phyloP scores from a whole-genome alignment of 1,140 invertebrate species.

The Formica selysi region DNA sequence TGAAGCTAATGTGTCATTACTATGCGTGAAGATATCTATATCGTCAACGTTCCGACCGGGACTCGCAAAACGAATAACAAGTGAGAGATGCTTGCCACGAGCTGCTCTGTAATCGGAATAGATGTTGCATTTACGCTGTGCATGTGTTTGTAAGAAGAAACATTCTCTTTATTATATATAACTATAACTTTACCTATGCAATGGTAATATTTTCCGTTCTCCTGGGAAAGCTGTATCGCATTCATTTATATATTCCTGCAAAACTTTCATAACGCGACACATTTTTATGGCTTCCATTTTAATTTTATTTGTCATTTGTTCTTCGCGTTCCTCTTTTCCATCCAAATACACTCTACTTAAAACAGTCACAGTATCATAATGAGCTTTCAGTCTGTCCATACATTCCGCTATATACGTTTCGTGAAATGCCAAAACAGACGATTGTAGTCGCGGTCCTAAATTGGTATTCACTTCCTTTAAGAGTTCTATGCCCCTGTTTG shows the following conservation, averaged over 20 bases:
- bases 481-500: slow-evolving; percentile 95
- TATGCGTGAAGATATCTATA: slow-evolving; percentile 96
- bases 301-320: slow-evolving; percentile 82
- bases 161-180: neutral
- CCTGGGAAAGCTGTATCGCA: slow-evolving; percentile 97
- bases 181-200: slow-evolving; percentile 89
- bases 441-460: slow-evolving; percentile 94
- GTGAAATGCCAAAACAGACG: slow-evolving; percentile 92
- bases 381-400: slow-evolving; percentile 94
- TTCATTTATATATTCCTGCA: slow-evolving; percentile 98
- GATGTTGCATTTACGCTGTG: slow-evolving; percentile 13
- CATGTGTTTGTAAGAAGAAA: neutral
- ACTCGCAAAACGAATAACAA: slow-evolving; percentile 96
- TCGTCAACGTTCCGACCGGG: slow-evolving; percentile 96
- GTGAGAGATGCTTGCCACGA: slow-evolving; percentile 95
- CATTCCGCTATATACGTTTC: slow-evolving; percentile 96
- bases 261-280: slow-evolving; percentile 97
- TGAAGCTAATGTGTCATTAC: slow-evolving; percentile 96
- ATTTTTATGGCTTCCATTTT: slow-evolving; percentile 94
- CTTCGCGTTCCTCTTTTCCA: slow-evolving; percentile 85
- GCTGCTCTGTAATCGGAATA: slow-evolving; percentile 89
- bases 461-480: slow-evolving; percentile 98
- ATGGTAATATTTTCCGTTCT: slow-evolving; percentile 95
- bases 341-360: slow-evolving; percentile 88
- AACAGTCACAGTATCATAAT: slow-evolving; percentile 91